Evolutionary conservation across 2,797 vertebrate species (phyloP).

Genomic region (Anabas testudineus): DNA sequence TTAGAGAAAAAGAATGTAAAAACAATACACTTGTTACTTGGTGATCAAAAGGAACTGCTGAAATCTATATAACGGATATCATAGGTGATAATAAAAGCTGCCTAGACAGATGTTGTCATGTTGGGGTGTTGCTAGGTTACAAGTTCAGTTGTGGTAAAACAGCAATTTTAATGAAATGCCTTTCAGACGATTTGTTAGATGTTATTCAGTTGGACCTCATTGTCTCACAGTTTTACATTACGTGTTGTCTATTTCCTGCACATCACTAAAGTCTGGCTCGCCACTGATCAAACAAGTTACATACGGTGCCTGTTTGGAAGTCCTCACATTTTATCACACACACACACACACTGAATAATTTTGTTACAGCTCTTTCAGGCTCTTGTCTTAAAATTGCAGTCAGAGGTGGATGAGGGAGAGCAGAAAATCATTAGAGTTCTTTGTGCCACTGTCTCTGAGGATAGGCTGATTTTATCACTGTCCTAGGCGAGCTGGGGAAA

Average conservation of each 20-base stretch:
- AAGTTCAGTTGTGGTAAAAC: neutral
- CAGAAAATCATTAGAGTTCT: conserved; percentile 51
- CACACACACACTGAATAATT: conserved; percentile 23
- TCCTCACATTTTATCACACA: conserved; percentile 12
- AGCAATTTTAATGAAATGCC: neutral
- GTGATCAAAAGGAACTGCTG: neutral
- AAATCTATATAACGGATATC: neutral
- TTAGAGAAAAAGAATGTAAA: neutral
- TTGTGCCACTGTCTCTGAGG: conserved; percentile 43
- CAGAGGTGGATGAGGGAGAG: conserved; percentile 30
- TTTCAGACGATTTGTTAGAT: neutral
- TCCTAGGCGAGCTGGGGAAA: conserved; percentile 24
- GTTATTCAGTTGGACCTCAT: neutral
- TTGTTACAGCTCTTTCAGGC: conserved; percentile 39
- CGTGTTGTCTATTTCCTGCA: neutral
- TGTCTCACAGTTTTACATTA: neutral
- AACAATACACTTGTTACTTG: neutral
- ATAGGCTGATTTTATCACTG: conserved; percentile 56
- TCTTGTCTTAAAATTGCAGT: conserved; percentile 33
- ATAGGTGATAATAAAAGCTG: neutral
- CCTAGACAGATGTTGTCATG: neutral
- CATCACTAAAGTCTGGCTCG: neutral
- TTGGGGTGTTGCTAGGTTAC: conserved; percentile 19
- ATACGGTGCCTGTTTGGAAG: conserved; percentile 28
- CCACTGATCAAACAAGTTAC: conserved; percentile 19